phyloP scores from a whole-genome alignment of 1,140 invertebrate genomes.

The Sarcophaga peregrina region DNA sequence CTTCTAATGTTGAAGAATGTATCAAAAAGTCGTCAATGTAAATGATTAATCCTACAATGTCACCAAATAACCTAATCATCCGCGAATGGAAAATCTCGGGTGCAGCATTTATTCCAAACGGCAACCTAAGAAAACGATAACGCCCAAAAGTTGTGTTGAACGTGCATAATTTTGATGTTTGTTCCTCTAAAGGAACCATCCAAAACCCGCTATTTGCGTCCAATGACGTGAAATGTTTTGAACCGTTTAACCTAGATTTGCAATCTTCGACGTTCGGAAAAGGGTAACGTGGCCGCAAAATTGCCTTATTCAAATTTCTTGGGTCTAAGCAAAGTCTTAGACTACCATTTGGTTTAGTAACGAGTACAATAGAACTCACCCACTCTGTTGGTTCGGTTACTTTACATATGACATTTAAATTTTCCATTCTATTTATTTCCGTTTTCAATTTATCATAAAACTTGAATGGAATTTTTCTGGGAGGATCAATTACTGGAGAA shows the following conservation, averaged over 20 bases:
- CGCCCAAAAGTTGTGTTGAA: conserved; percentile 68
- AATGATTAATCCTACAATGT: conserved; percentile 45
- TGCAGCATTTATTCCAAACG: conserved; percentile 65
- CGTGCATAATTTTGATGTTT: conserved; percentile 62
- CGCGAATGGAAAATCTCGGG: conserved; percentile 63
- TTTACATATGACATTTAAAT: no score
- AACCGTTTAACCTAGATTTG: conserved; percentile 55
- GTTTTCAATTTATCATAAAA: no score
- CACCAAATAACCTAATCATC: neutral
- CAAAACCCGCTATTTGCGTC: conserved; percentile 66
- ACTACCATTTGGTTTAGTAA: conserved; percentile 60
- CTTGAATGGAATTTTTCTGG: no score
- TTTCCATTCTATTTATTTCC: no score
- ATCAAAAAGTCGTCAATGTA: conserved; percentile 64
- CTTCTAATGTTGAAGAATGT: conserved; percentile 43
- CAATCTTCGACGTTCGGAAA: conserved; percentile 66
- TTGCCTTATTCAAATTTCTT: conserved; percentile 65
- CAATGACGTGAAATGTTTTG: conserved; percentile 62
- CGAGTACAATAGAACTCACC: conserved; percentile 63
- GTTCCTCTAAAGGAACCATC: conserved; percentile 63
- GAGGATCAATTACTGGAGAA: no score
- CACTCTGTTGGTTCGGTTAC: no score
- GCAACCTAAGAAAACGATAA: conserved; percentile 56
- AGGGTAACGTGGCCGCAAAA: no score
- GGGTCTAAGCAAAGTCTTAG: conserved; percentile 68